Evolutionary conservation across 2,888 invertebrate species (phyloP).

Genomic region (Protonemura montana): DNA sequence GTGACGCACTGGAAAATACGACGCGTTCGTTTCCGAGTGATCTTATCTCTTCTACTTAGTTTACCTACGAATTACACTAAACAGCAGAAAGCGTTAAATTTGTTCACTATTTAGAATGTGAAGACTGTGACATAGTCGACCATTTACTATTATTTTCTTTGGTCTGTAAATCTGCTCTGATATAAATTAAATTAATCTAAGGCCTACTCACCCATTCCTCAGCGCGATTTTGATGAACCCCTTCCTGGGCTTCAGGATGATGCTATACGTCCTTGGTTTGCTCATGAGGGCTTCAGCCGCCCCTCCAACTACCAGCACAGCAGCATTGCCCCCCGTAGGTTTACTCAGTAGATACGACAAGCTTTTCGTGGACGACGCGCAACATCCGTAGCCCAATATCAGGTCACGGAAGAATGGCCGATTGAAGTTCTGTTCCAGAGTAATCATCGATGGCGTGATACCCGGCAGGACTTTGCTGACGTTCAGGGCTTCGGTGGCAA

Average conservation of each 20-base stretch:
- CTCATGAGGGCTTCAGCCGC: slow-evolving; percentile 87
- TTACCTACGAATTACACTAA: too few species aligned
- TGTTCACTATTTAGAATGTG: too few species aligned
- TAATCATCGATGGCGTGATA: slow-evolving; percentile 67
- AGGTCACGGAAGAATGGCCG: slow-evolving; percentile 78
- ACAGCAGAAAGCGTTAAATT: too few species aligned
- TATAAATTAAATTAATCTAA: too few species aligned
- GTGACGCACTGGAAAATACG: slow-evolving; percentile 67
- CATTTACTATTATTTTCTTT: too few species aligned
- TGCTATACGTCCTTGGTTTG: slow-evolving; percentile 75
- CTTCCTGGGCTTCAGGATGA: slow-evolving; percentile 78
- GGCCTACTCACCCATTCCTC: slow-evolving; percentile 71
- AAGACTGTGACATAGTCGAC: too few species aligned
- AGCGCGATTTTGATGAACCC: slow-evolving; percentile 80
- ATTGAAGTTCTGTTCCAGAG: slow-evolving; percentile 75
- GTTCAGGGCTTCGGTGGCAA: slow-evolving; percentile 71
- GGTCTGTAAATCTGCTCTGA: too few species aligned
- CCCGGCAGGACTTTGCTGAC: slow-evolving; percentile 68
- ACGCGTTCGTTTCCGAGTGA: too few species aligned
- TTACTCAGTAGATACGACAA: slow-evolving; percentile 68
- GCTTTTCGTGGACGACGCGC: slow-evolving; percentile 71
- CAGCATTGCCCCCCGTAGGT: slow-evolving; percentile 66
- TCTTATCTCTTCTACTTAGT: too few species aligned
- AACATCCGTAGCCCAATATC: slow-evolving; percentile 61
- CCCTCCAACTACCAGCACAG: slow-evolving; percentile 85